Base-by-base conservation (phyloP, 2,888 invertebrate genomes). In the Monoplex corrugatus region DNA sequence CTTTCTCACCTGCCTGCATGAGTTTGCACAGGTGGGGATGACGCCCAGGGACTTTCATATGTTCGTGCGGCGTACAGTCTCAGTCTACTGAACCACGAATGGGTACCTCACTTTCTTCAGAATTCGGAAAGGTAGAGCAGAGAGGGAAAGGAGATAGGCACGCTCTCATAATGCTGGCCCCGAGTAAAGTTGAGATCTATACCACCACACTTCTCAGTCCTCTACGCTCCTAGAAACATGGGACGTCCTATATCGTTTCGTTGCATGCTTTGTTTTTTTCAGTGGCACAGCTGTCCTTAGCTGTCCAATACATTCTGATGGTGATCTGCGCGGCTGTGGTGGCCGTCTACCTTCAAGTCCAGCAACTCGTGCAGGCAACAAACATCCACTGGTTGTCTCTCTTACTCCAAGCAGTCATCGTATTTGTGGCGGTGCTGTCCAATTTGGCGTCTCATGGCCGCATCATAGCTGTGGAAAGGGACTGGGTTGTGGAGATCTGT, bases 401-500 rank as follows among this genome's bases (percentile, higher is more conserved):
- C 13, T 68, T 93, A 40, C 91, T 91, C n/a, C 92, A 95, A 87
- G 93, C 91, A 2, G 87, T 93, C 16, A 94, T 96, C 80, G 96
- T 96, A 38, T 38, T 95, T 1, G 92, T 96, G 13, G 96, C 96
- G 28, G 94, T 96, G 80, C 85, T 96, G 35, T 95, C 96, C 10
- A 94, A 94, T 80, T 92, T 96, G 68, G 96, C 96, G 13, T 95
- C 96, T 40, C 93, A 96, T 57, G 96, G 95, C 13, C 91, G 93
- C 10, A 92, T 91, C 43, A 93, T 95, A 86, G 93, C 95, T 32
- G 93, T 97, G 57, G 96, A 96, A 90, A 96, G 96, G 90, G 96
- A 97, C 92, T 97, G 97, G 97, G 95, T 96, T 38, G 95, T 96
- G 35, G 96, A 96, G 50, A 95, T 96, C 32, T 95, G 96, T 89